A percentile compares a stretch with the other conserved stretches of the same genome.
These are phyloP conservation scores for Phalacrocorax carbo DNA, from an alignment of 2,113 vertebrate species.

Conservation along the genomic window DNA sequence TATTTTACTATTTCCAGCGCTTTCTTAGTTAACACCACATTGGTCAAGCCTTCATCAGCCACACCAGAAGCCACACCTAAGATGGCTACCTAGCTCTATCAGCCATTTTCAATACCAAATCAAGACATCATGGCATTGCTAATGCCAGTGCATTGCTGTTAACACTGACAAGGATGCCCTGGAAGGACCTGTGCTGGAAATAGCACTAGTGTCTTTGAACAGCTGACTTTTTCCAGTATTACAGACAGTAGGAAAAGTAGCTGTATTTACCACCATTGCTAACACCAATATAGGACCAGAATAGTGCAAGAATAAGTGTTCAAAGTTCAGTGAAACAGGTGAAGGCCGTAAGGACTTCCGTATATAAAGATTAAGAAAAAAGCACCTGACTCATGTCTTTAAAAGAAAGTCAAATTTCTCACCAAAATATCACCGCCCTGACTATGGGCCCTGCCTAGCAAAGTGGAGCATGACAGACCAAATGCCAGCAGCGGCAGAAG, in stretches of 20 bases:
- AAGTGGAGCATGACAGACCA: background rate
- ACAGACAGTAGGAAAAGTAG: rapidly evolving
- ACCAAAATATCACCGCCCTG: background rate
- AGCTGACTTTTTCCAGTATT: background rate
- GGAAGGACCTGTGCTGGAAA: background rate
- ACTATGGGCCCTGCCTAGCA: background rate
- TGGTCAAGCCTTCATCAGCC: background rate
- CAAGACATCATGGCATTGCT: background rate
- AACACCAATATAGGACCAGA: background rate
- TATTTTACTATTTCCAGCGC: background rate
- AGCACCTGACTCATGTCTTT: background rate
- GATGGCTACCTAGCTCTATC: background rate
- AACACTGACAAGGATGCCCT: background rate
- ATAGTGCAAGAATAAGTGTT: background rate
- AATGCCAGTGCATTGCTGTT: background rate
- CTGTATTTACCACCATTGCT: background rate
- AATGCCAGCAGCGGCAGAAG: background rate
- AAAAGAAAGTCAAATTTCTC: background rate
- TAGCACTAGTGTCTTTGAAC: background rate
- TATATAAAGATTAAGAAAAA: background rate
- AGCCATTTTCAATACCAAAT: background rate
- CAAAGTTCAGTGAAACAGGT: background rate
- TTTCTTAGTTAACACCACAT: background rate
- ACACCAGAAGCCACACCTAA: background rate
- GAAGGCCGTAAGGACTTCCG: background rate